These are phyloP conservation scores for Thamnaconus septentrionalis DNA, from an alignment of 2,113 vertebrate species.

Conservation along the genomic window DNA sequence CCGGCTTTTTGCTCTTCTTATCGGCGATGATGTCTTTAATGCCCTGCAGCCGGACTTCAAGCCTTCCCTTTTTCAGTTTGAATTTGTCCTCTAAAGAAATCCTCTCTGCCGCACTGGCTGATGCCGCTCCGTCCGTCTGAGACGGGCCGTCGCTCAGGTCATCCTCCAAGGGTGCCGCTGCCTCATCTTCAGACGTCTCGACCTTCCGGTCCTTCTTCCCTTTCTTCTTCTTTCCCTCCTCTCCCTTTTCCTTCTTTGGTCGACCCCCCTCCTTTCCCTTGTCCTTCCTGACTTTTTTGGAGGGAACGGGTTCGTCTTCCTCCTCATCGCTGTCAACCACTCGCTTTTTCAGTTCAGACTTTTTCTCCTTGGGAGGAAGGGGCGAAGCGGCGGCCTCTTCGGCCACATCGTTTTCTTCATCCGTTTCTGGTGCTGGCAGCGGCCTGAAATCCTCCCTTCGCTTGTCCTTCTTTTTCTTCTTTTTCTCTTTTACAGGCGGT, in stretches of 20 bases:
- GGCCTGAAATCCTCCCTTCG: slow-evolving; percentile 83
- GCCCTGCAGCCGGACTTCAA: slow-evolving; percentile 71
- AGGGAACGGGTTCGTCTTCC: slow-evolving; percentile 74
- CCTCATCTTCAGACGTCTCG: slow-evolving; percentile 71
- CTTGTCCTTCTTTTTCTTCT: slow-evolving; percentile 75
- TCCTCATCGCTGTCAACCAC: slow-evolving; percentile 77
- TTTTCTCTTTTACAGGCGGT: slow-evolving; percentile 74
- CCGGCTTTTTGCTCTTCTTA: slow-evolving; percentile 75
- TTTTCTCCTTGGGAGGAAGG: slow-evolving; percentile 77
- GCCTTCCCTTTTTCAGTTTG: slow-evolving; percentile 82
- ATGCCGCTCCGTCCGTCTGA: slow-evolving; percentile 43
- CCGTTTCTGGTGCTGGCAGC: slow-evolving; percentile 82
- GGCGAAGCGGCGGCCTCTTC: slow-evolving; percentile 61
- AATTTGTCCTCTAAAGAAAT: slow-evolving; percentile 63
- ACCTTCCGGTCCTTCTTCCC: slow-evolving; percentile 62
- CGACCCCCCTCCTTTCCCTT: slow-evolving; percentile 81
- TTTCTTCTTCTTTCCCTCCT: slow-evolving; percentile 78
- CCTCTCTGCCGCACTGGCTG: slow-evolving; percentile 50
- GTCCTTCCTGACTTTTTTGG: slow-evolving; percentile 89
- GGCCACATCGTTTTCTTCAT: slow-evolving; percentile 75
- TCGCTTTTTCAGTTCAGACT: slow-evolving; percentile 75
- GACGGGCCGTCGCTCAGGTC: slow-evolving; percentile 65
- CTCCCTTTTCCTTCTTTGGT: slow-evolving; percentile 73
- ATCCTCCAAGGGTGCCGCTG: slow-evolving; percentile 45
- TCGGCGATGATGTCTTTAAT: slow-evolving; percentile 74